These are phyloP conservation scores for Smittia sp. DNA, from an alignment of 2,888 invertebrate genomes.

Conservation along the genomic window DNA sequence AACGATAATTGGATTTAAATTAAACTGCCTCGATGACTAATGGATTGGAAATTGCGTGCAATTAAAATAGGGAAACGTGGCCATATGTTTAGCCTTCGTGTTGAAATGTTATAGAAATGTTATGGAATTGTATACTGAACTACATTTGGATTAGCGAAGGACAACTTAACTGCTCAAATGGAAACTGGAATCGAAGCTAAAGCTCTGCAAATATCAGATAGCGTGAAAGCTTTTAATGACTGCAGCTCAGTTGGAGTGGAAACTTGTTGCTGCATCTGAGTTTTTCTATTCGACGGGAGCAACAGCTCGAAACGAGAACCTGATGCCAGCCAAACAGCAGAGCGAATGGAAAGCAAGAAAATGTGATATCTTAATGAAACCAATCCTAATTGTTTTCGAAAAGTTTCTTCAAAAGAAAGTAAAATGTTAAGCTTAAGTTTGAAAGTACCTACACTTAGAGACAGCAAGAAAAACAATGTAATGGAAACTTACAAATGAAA, in stretches of 20 bases:
- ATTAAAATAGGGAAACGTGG: neutral
- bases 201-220: neutral
- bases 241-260: neutral
- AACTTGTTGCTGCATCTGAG: neutral
- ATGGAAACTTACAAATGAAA: neutral
- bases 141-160: neutral
- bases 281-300: no score
- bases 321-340: neutral
- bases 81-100: neutral
- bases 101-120: neutral
- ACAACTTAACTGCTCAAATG: neutral
- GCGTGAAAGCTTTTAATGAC: neutral
- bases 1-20: neutral
- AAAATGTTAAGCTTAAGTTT: neutral
- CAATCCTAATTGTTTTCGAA: neutral
- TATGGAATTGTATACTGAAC: neutral
- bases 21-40: neutral
- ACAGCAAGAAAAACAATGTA: neutral
- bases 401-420: neutral
- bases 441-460: neutral
- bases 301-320: neutral
- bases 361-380: neutral
- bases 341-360: neutral
- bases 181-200: neutral
- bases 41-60: constrained; percentile 2